Evolutionary conservation across 2,888 invertebrate genomes (phyloP).

Genomic region (Andrena hattorfiana): DNA sequence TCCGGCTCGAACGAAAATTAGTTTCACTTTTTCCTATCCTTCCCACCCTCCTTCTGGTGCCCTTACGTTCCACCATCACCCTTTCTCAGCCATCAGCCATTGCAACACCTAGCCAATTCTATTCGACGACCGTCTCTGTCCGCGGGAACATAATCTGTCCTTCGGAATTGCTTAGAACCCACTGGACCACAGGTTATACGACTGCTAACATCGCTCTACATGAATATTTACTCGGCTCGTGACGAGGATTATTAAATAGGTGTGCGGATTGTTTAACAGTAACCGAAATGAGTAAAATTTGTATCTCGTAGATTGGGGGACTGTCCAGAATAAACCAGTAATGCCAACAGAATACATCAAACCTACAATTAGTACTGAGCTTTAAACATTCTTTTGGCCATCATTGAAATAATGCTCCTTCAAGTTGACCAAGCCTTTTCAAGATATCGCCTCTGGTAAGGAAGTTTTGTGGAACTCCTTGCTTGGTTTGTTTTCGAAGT

Average conservation of each 20-base stretch:
- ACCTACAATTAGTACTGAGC: too few relatives aligned
- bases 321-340: too few relatives aligned
- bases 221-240: constrained; percentile 68
- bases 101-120: constrained; percentile 44
- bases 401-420: too few relatives aligned
- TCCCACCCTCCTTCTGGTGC: constrained; percentile 1
- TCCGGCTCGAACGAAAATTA: constrained; percentile 71
- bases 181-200: constrained; percentile 45
- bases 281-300: too few relatives aligned
- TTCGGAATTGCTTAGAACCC: constrained; percentile 71
- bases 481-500: too few relatives aligned
- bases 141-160: constrained; percentile 71
- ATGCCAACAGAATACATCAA: too few relatives aligned
- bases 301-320: too few relatives aligned
- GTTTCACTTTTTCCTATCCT: constrained; percentile 69
- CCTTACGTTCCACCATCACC: constrained; percentile 4
- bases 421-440: too few relatives aligned
- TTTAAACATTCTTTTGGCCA: too few relatives aligned
- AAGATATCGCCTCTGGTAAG: too few relatives aligned
- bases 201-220: constrained; percentile 49
- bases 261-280: constrained; percentile 43
- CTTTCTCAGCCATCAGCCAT: constrained; percentile 2
- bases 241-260: constrained; percentile 46
- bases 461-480: too few relatives aligned
- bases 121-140: constrained; percentile 59